Percentiles rank a stretch among this genome's conserved stretches.
These are phyloP conservation scores for Fissipunctia ypsillon DNA, from an alignment of 2,888 invertebrate species.

Conservation along the genomic window DNA sequence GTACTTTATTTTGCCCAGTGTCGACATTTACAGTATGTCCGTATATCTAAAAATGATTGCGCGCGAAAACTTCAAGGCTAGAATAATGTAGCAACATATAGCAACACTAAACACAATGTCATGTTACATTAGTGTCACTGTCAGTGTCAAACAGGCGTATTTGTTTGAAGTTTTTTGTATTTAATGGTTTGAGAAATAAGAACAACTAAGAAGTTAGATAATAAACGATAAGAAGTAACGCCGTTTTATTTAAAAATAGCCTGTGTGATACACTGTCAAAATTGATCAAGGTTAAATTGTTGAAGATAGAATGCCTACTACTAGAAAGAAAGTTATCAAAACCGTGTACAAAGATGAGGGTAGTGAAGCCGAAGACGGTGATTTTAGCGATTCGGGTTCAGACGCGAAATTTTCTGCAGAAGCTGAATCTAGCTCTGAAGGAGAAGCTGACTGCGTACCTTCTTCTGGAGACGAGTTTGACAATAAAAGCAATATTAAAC, in stretches of 20 bases:
- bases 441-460: slow-evolving; percentile 71
- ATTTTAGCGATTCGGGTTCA: slow-evolving; percentile 89
- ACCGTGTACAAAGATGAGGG: slow-evolving; percentile 86
- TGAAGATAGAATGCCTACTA: slow-evolving; percentile 78
- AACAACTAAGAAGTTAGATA: too few species aligned
- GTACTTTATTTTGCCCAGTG: neutral
- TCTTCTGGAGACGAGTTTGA: slow-evolving; percentile 82
- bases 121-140: too few species aligned
- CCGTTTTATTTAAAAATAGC: slow-evolving; percentile 4
- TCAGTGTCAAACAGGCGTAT: too few species aligned
- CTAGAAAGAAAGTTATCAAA: slow-evolving; percentile 85
- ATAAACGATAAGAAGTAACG: too few species aligned
- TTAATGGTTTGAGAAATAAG: too few species aligned
- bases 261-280: slow-evolving; percentile 10
- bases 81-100: neutral
- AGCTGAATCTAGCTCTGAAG: slow-evolving; percentile 78
- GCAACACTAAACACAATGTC: too few species aligned
- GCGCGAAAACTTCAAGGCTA: neutral
- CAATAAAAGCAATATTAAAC: slow-evolving; percentile 62
- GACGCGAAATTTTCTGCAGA: slow-evolving; percentile 84
- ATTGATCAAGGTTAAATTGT: slow-evolving; percentile 22
- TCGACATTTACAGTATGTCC: slow-evolving; percentile 29
- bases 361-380: slow-evolving; percentile 79
- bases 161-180: too few species aligned
- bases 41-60: neutral